These are phyloP conservation scores for Eurystomus glaucurus DNA, from an alignment of 2,797 vertebrate genomes.

Conservation along the genomic window DNA sequence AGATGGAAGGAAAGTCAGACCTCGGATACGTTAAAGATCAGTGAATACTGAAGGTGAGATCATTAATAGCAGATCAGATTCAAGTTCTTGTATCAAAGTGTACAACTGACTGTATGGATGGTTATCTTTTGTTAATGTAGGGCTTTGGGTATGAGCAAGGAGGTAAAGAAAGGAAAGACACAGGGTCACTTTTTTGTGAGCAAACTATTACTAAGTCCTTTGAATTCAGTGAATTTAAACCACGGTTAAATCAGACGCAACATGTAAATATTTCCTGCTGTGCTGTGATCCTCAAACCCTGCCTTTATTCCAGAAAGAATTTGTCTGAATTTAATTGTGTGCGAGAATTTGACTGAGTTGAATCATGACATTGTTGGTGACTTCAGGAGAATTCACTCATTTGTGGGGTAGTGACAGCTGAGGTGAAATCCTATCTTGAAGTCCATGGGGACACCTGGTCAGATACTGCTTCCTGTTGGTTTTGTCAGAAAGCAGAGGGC, in stretches of 20 bases:
- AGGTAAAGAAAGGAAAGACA: not conserved
- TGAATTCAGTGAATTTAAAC: not conserved
- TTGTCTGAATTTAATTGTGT: not conserved
- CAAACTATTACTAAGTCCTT: not conserved
- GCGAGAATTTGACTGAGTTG: not conserved
- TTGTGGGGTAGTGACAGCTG: not conserved
- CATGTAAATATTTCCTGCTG: not conserved
- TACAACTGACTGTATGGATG: not conserved
- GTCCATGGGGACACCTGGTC: not conserved
- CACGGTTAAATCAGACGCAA: not conserved
- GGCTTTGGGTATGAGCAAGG: not conserved
- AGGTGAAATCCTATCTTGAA: not conserved
- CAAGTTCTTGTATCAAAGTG: not conserved
- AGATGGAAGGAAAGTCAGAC: not conserved
- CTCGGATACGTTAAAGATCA: not conserved
- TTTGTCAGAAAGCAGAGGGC: not conserved
- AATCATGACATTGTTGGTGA: rapidly evolving
- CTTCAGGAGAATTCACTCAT: not conserved
- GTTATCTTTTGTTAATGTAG: not conserved
- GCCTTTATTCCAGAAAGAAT: not conserved
- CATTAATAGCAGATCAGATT: not conserved
- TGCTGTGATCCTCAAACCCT: not conserved
- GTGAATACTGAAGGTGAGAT: not conserved
- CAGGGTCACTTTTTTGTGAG: not conserved
- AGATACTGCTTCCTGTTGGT: not conserved